phyloP scores from a whole-genome alignment of 1,140 invertebrate species.

The Bactericera cockerelli region DNA sequence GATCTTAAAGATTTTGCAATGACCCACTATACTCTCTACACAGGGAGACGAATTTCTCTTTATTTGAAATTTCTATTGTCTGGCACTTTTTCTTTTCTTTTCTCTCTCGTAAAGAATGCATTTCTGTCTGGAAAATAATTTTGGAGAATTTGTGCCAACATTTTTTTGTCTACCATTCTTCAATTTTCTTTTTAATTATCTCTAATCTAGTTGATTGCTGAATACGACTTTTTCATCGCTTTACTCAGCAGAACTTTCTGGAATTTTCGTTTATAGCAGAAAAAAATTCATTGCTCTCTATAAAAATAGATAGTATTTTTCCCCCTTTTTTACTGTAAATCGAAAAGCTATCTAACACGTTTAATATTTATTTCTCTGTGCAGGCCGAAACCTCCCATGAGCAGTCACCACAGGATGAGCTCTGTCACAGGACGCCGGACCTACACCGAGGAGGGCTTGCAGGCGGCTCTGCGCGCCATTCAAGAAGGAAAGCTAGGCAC shows the following conservation, averaged over 20 bases:
- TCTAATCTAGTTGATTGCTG: constrained; percentile 27
- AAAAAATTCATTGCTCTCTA: background rate
- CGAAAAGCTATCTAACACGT: too few relatives aligned
- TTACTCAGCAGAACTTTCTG: too few relatives aligned
- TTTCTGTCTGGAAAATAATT: constrained; percentile 13
- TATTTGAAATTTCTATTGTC: too few relatives aligned
- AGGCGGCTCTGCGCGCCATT: constrained; percentile 78
- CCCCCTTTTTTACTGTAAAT: too few relatives aligned
- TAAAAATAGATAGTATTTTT: background rate
- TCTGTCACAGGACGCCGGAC: constrained; percentile 43
- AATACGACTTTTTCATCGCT: constrained; percentile 25
- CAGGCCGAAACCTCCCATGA: constrained; percentile 38
- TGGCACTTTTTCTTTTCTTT: constrained; percentile 23
- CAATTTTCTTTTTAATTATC: too few relatives aligned
- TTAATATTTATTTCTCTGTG: constrained; percentile 24
- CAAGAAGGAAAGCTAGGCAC: constrained; percentile 82
- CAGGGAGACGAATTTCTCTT: too few relatives aligned
- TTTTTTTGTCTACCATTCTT: constrained; percentile 30
- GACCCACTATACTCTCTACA: too few relatives aligned
- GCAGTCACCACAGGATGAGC: constrained; percentile 32
- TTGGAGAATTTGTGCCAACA: constrained; percentile 27
- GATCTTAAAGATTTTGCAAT: too few relatives aligned
- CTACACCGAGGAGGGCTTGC: constrained; percentile 84
- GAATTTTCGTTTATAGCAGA: background rate
- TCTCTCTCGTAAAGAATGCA: too few relatives aligned